Evolutionary conservation across 2,797 vertebrate genomes (phyloP).

Genomic region (Semaprochilodus insignis): DNA sequence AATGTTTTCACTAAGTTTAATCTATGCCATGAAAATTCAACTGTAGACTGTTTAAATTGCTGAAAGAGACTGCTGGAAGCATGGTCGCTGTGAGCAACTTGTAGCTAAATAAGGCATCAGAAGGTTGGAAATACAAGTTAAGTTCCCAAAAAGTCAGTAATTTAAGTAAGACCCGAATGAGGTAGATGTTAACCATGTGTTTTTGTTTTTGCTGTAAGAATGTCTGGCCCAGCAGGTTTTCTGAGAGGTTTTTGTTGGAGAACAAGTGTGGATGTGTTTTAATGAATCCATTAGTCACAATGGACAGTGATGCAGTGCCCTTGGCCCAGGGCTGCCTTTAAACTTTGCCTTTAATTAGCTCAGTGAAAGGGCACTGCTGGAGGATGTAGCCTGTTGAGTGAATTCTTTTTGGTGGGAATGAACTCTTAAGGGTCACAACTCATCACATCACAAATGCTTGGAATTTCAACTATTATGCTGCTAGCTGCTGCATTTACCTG

Average conservation of each 20-base stretch:
- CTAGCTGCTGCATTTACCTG: neutral
- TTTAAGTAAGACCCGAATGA: neutral
- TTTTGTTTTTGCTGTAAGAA: neutral
- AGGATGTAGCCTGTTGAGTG: slow-evolving; percentile 15
- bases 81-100: neutral
- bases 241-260: neutral
- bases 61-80: neutral
- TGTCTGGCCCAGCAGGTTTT: slow-evolving; percentile 2
- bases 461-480: neutral
- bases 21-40: too few relatives aligned
- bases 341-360: slow-evolving; percentile 60
- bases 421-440: slow-evolving; percentile 19
- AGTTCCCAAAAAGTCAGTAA: neutral
- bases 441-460: slow-evolving; percentile 21
- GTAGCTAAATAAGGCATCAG: neutral
- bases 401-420: slow-evolving; percentile 37
- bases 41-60: neutral
- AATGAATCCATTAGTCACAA: slow-evolving; percentile 64
- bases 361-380: slow-evolving; percentile 52
- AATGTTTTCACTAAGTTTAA: too few relatives aligned
- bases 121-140: too few relatives aligned
- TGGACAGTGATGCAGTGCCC: slow-evolving; percentile 46
- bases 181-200: neutral
- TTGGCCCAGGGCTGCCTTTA: slow-evolving; percentile 43
- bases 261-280: slow-evolving; percentile 27